These are phyloP conservation scores for Notolabrus celidotus DNA, from an alignment of 2,797 vertebrate species.

Conservation along the genomic window DNA sequence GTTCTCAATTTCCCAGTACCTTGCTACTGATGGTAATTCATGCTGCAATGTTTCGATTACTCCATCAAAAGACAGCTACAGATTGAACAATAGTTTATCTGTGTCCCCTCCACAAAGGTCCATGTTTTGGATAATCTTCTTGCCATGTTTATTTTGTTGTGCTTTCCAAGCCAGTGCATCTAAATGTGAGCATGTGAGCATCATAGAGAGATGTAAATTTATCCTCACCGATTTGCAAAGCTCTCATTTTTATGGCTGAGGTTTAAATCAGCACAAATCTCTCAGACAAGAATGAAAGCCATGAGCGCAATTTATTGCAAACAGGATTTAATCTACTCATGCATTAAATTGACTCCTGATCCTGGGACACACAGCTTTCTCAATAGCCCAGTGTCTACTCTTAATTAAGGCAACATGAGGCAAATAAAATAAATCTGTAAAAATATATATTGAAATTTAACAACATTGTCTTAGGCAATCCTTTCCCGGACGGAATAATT, in stretches of 20 bases:
- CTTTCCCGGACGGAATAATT: conserved; percentile 55
- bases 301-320: conserved; percentile 71
- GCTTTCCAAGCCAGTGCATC: not conserved
- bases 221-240: conserved; percentile 30
- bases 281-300: conserved; percentile 57
- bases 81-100: conserved; percentile 2
- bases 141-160: not conserved
- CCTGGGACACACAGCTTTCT: conserved; percentile 54
- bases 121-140: conserved; percentile 15
- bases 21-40: not conserved
- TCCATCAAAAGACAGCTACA: not conserved
- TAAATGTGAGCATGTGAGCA: conserved; percentile 22
- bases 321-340: conserved; percentile 78
- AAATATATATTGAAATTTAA: conserved; percentile 47
- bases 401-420: conserved; percentile 60
- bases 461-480: conserved; percentile 47
- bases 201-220: conserved; percentile 29
- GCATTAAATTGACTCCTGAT: conserved; percentile 76
- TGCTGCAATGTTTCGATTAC: not conserved
- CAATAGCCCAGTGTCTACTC: conserved; percentile 61
- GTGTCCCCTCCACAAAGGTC: not conserved
- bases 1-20: too few relatives aligned
- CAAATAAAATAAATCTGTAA: conserved; percentile 60
- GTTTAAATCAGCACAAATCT: conserved; percentile 66
- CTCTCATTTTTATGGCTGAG: conserved; percentile 35